Evolutionary conservation across 1,140 invertebrate species (phyloP), one percentile per base, ranked within the genome.

Genomic region (Chrysoperla carnea): DNA sequence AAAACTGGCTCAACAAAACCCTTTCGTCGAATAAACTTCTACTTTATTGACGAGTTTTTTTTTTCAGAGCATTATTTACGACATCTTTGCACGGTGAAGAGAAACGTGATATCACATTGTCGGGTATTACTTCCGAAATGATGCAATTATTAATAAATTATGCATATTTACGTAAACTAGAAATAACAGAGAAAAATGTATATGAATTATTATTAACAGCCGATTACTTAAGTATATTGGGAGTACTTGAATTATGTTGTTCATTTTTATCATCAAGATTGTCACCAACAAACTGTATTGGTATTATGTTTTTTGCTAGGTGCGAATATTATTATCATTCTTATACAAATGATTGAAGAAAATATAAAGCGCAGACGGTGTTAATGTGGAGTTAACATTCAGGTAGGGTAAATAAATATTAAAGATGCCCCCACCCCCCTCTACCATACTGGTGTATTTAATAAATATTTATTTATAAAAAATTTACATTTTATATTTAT

Each of bases 11-110:
- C n/a, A n/a, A n/a, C n/a, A n/a, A n/a, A n/a, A n/a, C n/a, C n/a
- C n/a, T n/a, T n/a, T n/a, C n/a, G n/a, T n/a, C n/a, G n/a, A n/a
- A n/a, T n/a, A n/a, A n/a, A n/a, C n/a, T n/a, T n/a, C n/a, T n/a
- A n/a, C n/a, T n/a, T n/a, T n/a, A n/a, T n/a, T n/a, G n/a, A n/a
- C n/a, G n/a, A n/a, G n/a, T n/a, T n/a, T n/a, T n/a, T n/a, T n/a
- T n/a, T 54, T 82, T 76, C 58, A 84, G 83, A 53, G 76, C 82
- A 39, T 63, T 90, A n/a, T 91, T 91, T 56, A 89, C 85, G 11
- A 87, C 81, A 33, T 74, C 75, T 1, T 58, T 85, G 31, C 73
- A 81, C 53, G 68, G 67, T 0, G 64, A 68, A 8, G 72, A 76
- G 48, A 71, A 76, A 50, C 77, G 70, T 13, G 76, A 80, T 52